Evolutionary conservation across 2,113 vertebrate species (phyloP).

Genomic region (Alligator sinensis): DNA sequence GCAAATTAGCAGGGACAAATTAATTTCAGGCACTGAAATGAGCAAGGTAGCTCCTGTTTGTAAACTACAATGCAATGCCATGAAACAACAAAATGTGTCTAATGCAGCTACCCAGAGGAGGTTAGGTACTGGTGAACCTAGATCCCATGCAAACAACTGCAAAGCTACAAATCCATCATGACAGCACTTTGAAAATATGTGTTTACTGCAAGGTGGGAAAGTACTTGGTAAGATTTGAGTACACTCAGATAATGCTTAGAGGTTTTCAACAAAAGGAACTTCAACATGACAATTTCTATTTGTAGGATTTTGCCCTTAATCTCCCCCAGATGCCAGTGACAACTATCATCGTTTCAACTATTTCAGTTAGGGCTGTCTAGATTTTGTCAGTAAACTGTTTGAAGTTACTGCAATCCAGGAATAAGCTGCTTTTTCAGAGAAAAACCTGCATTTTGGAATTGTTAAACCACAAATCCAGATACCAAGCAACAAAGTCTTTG

Average conservation of each 20-base stretch:
- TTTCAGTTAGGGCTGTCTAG: not conserved
- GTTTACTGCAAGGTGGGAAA: not conserved
- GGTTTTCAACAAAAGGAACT: not conserved
- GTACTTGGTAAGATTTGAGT: fast-evolving
- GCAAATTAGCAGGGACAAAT: not conserved
- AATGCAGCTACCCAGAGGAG: fast-evolving
- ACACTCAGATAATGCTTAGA: fast-evolving
- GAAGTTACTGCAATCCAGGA: constrained; percentile 15
- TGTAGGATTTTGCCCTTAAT: not conserved
- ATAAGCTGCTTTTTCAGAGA: constrained; percentile 54
- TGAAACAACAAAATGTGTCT: not conserved
- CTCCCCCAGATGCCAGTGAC: not conserved
- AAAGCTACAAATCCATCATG: not conserved
- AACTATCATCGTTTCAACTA: not conserved
- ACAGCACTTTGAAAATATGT: fast-evolving
- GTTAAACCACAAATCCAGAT: constrained; percentile 20
- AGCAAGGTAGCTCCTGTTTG: not conserved
- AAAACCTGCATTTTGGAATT: constrained; percentile 32
- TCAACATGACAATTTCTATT: not conserved
- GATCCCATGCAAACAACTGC: not conserved
- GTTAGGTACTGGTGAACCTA: not conserved
- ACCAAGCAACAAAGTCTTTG: constrained; percentile 32
- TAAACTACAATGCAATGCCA: not conserved
- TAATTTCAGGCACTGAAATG: not conserved
- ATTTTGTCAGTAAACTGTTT: constrained; percentile 42